phyloP scores from a whole-genome alignment of 2,888 invertebrate genomes.

The Plagodis dolabraria region DNA sequence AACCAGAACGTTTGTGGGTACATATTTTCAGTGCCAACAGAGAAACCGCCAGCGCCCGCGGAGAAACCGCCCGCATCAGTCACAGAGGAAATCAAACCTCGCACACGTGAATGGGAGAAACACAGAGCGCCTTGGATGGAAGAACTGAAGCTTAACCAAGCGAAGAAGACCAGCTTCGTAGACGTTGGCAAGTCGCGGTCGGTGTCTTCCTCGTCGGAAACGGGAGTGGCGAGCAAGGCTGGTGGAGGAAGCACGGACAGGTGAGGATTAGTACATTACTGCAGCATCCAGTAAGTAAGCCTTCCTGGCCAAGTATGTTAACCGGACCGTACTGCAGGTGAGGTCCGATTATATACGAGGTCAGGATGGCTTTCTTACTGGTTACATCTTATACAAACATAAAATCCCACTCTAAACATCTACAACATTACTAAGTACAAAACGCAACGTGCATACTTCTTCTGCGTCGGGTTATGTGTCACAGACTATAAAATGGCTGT shows the following conservation, averaged over 20 bases:
- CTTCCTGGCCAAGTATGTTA: too few species aligned
- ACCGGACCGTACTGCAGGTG: too few species aligned
- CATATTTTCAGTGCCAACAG: slow-evolving; percentile 22
- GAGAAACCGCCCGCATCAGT: slow-evolving; percentile 19
- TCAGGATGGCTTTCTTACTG: too few species aligned
- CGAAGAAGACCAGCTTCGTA: slow-evolving; percentile 84
- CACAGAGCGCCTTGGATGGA: slow-evolving; percentile 92
- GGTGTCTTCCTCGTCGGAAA: slow-evolving; percentile 55
- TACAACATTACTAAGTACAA: too few species aligned
- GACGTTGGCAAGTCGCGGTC: slow-evolving; percentile 63
- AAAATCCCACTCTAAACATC: too few species aligned
- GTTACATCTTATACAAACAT: too few species aligned
- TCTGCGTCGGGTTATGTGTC: too few species aligned
- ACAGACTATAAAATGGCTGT: too few species aligned
- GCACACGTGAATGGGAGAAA: slow-evolving; percentile 89
- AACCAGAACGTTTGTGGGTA: not conserved
- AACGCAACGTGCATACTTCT: too few species aligned
- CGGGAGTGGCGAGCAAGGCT: slow-evolving; percentile 47
- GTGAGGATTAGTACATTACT: too few species aligned
- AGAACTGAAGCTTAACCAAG: slow-evolving; percentile 91
- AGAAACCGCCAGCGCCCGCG: slow-evolving; percentile 18
- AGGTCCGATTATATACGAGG: too few species aligned
- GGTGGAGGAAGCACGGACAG: slow-evolving; percentile 71
- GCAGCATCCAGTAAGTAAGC: too few species aligned
- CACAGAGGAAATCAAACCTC: slow-evolving; percentile 84